Conservation (phyloP, 1,140 invertebrate species). For the Cephus cinctus region DNA sequence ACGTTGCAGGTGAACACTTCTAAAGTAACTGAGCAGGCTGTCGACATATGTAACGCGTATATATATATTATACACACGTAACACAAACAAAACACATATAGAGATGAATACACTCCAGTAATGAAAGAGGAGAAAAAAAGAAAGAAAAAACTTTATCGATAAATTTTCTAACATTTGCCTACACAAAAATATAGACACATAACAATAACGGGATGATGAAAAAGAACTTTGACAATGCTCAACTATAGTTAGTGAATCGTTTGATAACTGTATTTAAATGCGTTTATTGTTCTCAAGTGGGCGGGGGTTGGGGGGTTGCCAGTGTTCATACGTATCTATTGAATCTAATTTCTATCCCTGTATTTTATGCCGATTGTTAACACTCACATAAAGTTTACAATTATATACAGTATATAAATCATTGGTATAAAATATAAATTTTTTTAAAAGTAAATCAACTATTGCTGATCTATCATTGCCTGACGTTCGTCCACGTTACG, state of each 20-base stretch:
- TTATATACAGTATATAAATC: no score
- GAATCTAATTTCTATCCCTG: constrained; percentile 20
- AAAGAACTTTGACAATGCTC: constrained; percentile 24
- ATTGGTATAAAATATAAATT: not conserved
- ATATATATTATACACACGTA: no score
- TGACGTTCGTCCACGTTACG: no score
- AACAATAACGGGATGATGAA: not conserved
- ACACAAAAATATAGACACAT: not conserved
- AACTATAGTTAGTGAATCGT: constrained; percentile 32
- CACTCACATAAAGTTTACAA: constrained; percentile 27
- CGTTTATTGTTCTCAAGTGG: constrained; percentile 14
- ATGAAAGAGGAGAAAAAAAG: no score
- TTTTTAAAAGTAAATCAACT: not conserved
- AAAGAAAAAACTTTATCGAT: not conserved
- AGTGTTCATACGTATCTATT: constrained; percentile 21
- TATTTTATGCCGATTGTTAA: constrained; percentile 25
- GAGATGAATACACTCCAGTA: no score
- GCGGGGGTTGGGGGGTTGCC: no score
- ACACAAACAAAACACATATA: no score
- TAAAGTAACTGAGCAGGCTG: no score
- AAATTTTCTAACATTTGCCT: not conserved
- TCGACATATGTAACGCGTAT: no score
- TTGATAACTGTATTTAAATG: constrained; percentile 21
- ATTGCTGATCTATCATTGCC: no score
- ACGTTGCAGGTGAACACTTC: no score